Base-by-base conservation (phyloP, 2,797 vertebrate genomes). In the Tragopan temminckii region DNA sequence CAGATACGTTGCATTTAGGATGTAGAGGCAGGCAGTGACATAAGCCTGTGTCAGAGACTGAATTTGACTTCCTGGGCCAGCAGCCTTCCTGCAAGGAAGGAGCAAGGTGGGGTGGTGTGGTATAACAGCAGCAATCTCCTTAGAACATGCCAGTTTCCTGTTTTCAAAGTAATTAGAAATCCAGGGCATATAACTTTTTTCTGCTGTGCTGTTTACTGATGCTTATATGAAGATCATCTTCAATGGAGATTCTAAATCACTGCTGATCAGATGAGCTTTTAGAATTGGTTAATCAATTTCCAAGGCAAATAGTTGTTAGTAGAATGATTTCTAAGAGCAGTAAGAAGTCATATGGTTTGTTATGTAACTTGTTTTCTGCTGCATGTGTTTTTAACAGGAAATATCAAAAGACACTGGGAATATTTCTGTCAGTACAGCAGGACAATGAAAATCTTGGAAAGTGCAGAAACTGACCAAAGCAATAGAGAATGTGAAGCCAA, bases 371-470 rank as follows among this genome's bases (percentile, higher is more conserved):
- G 13, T 33, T 71, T 77, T 94, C 77, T 97, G 63, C 57, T 85
- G 88, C 14, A 13, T 96, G 24, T 97, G 9, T 11, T 94, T 53
- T 95, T 93, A 89, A 96, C 95, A 98, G 97, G 97, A 97, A 96
- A 88, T 27, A 94, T 99, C 64, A 97, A 97, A 91, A 98, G 99
- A 94, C 97, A 88, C 14, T 99, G 99, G 99, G 99, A 99, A 75
- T 94, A 97, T 36, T 95, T 98, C n/a, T 97, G 95, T 84, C 97
- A 97, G 14, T 81, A 96, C 86, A 97, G 96, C 94, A 96, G 95
- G 93, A 61, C 96, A 78, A 25, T 52, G 43, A 91, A 93, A 83
- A 80, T 80, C 3, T 24, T 95, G 71, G 95, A 94, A 96, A 97
- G 94, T 35, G 86, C 90, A 84, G 74, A 78, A 64, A 18, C 92